These are phyloP conservation scores for Myotis brandtii DNA, from an alignment of 2,113 vertebrate species.

Conservation along the genomic window DNA sequence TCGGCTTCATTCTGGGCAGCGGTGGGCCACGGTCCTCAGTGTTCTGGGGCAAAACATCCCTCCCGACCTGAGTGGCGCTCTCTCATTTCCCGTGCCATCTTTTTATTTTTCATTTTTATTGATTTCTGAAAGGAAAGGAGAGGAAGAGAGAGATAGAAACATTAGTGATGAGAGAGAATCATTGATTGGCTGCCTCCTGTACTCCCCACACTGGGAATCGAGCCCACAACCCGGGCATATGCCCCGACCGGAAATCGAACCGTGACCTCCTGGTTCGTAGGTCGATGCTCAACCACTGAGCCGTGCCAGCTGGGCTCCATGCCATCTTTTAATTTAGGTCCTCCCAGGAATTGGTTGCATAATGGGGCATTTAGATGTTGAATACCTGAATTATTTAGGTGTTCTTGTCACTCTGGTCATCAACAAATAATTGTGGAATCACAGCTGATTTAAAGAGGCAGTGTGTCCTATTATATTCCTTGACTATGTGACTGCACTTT, in stretches of 20 bases:
- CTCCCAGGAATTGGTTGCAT: neutral
- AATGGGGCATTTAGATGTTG: neutral
- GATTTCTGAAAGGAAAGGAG: too few relatives aligned
- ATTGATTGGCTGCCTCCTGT: too few relatives aligned
- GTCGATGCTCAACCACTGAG: too few relatives aligned
- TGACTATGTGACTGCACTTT: neutral
- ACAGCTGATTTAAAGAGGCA: neutral
- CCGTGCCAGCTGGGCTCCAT: neutral
- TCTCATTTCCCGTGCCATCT: neutral
- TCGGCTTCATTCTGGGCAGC: neutral
- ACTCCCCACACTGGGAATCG: too few relatives aligned
- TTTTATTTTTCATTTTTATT: too few relatives aligned
- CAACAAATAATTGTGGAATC: neutral
- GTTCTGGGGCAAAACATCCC: neutral
- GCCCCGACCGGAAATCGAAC: too few relatives aligned
- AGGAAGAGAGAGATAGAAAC: too few relatives aligned
- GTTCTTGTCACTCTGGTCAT: neutral
- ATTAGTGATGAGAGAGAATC: too few relatives aligned
- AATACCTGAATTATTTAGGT: slow-evolving; percentile 16
- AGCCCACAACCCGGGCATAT: too few relatives aligned
- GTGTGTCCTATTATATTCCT: neutral
- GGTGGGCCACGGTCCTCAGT: neutral
- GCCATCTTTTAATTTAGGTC: neutral
- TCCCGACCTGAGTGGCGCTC: fast-evolving
- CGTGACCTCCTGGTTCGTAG: too few relatives aligned